Percentiles rank a stretch among this genome's conserved stretches.
These are phyloP conservation scores for Riptortus pedestris DNA, from an alignment of 1,140 invertebrate genomes.

Conservation along the genomic window DNA sequence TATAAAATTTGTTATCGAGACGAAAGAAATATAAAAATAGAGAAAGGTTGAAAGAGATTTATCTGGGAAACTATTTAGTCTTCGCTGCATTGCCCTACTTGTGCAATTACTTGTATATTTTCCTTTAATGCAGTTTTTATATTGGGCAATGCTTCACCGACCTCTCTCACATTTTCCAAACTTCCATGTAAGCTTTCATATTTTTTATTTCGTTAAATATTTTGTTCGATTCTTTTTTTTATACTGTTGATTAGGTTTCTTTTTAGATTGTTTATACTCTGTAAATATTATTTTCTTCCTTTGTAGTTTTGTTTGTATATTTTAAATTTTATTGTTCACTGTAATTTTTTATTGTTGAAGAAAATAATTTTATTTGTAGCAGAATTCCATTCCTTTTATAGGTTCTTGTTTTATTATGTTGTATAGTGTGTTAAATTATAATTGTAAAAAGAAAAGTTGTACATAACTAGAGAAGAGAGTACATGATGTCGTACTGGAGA, in stretches of 20 bases:
- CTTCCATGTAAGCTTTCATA: not conserved
- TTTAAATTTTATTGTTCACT: constrained; percentile 1
- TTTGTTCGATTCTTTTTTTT: constrained; percentile 1
- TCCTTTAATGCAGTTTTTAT: not conserved
- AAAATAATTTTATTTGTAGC: constrained; percentile 10
- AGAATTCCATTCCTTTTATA: constrained; percentile 10
- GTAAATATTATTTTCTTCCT: constrained; percentile 1
- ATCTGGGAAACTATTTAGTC: not conserved
- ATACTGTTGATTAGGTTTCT: not conserved
- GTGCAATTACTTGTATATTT: not conserved
- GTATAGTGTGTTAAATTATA: not conserved
- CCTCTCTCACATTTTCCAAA: not conserved
- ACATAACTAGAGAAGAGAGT: not conserved
- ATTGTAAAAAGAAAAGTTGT: constrained; percentile 1
- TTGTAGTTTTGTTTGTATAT: constrained; percentile 12
- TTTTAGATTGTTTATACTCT: constrained; percentile 1
- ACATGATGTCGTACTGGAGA: not conserved
- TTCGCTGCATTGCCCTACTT: not conserved
- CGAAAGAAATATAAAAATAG: too few relatives aligned
- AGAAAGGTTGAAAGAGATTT: too few relatives aligned
- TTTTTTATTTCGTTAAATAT: constrained; percentile 1
- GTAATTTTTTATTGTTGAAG: constrained; percentile 1
- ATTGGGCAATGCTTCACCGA: not conserved
- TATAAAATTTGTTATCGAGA: too few relatives aligned
- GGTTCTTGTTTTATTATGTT: not conserved